Percentiles rank a stretch among this genome's conserved stretches.
phyloP scores from a whole-genome alignment of 2,113 vertebrate species.

The Corythaixoides concolor region DNA sequence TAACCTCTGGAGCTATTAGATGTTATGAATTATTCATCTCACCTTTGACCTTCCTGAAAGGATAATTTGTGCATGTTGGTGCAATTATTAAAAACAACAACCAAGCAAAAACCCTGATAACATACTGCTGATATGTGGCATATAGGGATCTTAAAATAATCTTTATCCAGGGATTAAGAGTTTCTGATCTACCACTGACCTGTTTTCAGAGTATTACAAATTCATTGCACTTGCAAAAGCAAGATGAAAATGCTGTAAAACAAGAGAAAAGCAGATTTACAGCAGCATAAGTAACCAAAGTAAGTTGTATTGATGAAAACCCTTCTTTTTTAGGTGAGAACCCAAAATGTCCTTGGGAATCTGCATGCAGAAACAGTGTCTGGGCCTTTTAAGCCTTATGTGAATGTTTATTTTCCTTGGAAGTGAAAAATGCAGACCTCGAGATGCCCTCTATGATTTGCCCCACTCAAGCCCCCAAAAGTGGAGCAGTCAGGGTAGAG shows the following conservation, averaged over 20 bases:
- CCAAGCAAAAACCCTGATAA: background rate
- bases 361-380: background rate
- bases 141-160: constrained; percentile 67
- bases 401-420: background rate
- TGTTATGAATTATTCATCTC: background rate
- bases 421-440: background rate
- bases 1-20: background rate
- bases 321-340: background rate
- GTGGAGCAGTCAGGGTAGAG: background rate
- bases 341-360: background rate
- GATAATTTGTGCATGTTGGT: background rate
- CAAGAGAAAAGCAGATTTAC: constrained; percentile 14
- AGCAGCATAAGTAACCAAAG: background rate
- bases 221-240: constrained; percentile 8
- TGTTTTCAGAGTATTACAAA: constrained; percentile 58
- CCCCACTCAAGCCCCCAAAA: fast-evolving
- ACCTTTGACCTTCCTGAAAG: background rate
- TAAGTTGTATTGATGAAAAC: background rate
- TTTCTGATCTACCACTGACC: constrained; percentile 67
- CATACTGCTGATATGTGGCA: background rate
- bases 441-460: background rate
- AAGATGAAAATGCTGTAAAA: constrained; percentile 23
- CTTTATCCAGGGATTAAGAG: constrained; percentile 71
- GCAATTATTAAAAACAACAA: constrained; percentile 2
- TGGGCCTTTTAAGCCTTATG: background rate